Evolutionary conservation across 2,888 invertebrate species (phyloP).

Genomic region (Athalia rosae): DNA sequence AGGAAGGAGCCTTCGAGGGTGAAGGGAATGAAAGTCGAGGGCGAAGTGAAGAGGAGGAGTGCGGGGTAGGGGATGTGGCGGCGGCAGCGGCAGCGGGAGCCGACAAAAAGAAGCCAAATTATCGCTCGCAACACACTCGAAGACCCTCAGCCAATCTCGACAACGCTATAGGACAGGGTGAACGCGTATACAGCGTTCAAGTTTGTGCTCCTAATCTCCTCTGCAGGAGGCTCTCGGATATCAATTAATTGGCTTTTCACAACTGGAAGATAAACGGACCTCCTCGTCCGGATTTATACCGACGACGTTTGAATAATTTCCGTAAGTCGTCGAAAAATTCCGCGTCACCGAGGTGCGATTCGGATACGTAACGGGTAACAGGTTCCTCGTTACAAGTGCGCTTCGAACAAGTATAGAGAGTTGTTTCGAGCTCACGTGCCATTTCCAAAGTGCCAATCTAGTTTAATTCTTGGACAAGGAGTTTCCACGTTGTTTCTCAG

Average conservation of each 20-base stretch:
- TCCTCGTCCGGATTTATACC: background rate
- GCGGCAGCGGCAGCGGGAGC: background rate
- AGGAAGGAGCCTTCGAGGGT: background rate
- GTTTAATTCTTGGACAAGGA: slow-evolving; percentile 4
- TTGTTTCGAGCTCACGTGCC: too few species aligned
- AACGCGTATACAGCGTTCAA: slow-evolving; percentile 20
- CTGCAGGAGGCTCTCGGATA: background rate
- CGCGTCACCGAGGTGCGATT: background rate
- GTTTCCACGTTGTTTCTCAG: slow-evolving; percentile 3
- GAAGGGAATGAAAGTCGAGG: slow-evolving; percentile 16
- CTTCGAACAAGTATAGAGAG: background rate
- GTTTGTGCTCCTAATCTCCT: background rate
- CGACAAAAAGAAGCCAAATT: slow-evolving; percentile 29
- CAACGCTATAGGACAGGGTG: slow-evolving; percentile 9
- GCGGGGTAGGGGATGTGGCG: too few species aligned
- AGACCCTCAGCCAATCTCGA: slow-evolving; percentile 28
- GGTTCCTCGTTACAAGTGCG: too few species aligned
- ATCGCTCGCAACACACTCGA: slow-evolving; percentile 34
- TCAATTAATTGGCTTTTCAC: slow-evolving; percentile 23
- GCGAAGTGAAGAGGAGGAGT: background rate
- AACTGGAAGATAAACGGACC: background rate
- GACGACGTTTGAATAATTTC: background rate
- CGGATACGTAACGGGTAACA: background rate
- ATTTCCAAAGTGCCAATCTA: background rate
- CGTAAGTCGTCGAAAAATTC: background rate